Percentiles rank a stretch among this genome's conserved stretches.
Conservation (phyloP, 1,140 invertebrate genomes). For the Papilio xuthus region DNA sequence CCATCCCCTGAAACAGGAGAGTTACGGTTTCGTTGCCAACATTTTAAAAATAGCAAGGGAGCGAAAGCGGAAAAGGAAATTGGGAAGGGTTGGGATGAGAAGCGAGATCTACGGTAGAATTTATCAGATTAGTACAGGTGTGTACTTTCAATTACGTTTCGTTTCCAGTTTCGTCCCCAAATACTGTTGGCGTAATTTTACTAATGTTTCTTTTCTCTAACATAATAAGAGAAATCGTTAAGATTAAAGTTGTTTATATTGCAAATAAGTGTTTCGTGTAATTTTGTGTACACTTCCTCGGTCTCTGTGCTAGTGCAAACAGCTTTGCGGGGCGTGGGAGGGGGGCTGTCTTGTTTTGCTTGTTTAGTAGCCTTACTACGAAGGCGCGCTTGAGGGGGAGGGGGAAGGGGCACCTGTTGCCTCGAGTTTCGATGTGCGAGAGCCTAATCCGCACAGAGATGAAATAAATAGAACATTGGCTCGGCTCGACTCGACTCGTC, state of each 20-base stretch:
- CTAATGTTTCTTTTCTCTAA: too few relatives aligned
- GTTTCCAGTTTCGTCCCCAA: not conserved
- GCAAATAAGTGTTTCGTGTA: conserved; percentile 36
- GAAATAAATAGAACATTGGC: conserved; percentile 68
- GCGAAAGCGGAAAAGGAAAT: not conserved
- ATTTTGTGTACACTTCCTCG: conserved; percentile 52
- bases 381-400: conserved; percentile 9
- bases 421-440: conserved; percentile 56
- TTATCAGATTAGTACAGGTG: not conserved
- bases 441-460: conserved; percentile 66
- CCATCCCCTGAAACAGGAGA: not conserved
- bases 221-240: not conserved
- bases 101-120: not conserved
- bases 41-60: not conserved
- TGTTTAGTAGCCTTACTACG: conserved; percentile 52
- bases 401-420: conserved; percentile 60
- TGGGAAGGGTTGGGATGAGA: not conserved
- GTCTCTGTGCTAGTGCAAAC: conserved; percentile 53
- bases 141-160: not conserved
- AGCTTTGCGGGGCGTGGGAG: conserved; percentile 52
- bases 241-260: conserved; percentile 26
- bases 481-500: conserved; percentile 40
- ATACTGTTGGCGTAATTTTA: too few relatives aligned
- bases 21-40: not conserved
- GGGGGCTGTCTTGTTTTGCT: conserved; percentile 57